Base-by-base conservation (phyloP, 2,113 vertebrate species). In the Pluvianellus socialis region DNA sequence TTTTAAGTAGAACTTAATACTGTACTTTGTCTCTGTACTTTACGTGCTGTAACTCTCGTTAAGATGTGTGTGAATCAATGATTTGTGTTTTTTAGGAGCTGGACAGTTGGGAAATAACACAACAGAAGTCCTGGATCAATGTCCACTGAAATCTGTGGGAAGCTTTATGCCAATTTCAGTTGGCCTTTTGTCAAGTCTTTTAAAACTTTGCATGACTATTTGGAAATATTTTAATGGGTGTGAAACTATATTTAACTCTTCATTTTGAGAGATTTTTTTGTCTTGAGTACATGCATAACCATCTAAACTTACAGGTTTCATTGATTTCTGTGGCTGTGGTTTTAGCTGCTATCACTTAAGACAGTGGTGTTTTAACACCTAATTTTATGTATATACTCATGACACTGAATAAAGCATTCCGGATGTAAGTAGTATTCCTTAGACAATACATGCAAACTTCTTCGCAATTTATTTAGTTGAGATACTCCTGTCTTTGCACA, bases 61-160 rank as follows among this genome's bases (percentile, higher is more conserved):
- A 91, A 63, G 76, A 67, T 92, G 40, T 52, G 56, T 89, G 92
- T 87, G 49, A 91, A 63, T 91, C 61, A 79, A 42, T 75, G 76
- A 79, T 86, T 81, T 55, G 59, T 49, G 17, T 0, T 38, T 93
- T 92, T 86, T 74, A 90, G 52, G 55, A 92, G 53, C 61, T 89
- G 70, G 61, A 91, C 59, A 80, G 49, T 93, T 94, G 82, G 79
- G 72, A 96, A 94, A 93, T 94, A 94, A 66, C 62, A 79, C 55
- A 95, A 55, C 79, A 94, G 86, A 94, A 95, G 80, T 94, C 68
- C 94, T 96, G 88, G 91, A 95, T 92, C 73, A 47, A 21, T 87
- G 65, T 96, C 80, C 79, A 62, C 61, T 92, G 80, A 84, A 92
- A 53, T 92, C 80, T 91, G 68, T 94, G 76, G 42, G 76, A 95